Conservation (phyloP, 2,888 invertebrate genomes). For the Allygus modestus region DNA sequence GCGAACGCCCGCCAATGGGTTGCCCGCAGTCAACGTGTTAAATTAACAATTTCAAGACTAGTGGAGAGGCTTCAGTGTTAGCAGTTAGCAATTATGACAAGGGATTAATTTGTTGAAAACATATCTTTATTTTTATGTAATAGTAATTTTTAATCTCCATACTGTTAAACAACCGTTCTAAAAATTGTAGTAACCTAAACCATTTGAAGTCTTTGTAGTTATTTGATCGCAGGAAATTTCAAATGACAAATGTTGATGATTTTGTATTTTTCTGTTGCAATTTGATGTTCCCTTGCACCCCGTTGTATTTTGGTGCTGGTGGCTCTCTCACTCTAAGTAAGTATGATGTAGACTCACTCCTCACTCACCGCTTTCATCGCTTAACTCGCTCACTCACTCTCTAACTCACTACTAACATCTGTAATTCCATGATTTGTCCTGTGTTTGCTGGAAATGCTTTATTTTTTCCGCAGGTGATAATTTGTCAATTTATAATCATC, state of each 20-base stretch:
- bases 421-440: neutral
- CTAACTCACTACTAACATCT: constrained; percentile 32
- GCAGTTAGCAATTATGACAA: too few species aligned
- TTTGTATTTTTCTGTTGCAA: constrained; percentile 61
- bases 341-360: constrained; percentile 53
- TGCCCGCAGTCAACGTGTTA: too few species aligned
- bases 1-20: too few species aligned
- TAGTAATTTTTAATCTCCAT: too few species aligned
- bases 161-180: too few species aligned
- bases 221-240: neutral
- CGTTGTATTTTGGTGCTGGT: constrained; percentile 58
- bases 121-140: too few species aligned
- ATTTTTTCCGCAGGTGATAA: neutral
- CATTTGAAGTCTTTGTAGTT: neutral
- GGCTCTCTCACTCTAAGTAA: constrained; percentile 51
- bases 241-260: constrained; percentile 30
- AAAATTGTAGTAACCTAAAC: too few species aligned
- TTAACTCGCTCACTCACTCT: constrained; percentile 47
- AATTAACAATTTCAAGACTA: too few species aligned
- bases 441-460: neutral
- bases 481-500: neutral
- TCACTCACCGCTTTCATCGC: constrained; percentile 18
- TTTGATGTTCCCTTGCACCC: constrained; percentile 60
- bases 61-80: too few species aligned
- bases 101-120: too few species aligned